phyloP scores from a whole-genome alignment of 2,888 invertebrate species.

The Eueremaeus valkanovi region DNA sequence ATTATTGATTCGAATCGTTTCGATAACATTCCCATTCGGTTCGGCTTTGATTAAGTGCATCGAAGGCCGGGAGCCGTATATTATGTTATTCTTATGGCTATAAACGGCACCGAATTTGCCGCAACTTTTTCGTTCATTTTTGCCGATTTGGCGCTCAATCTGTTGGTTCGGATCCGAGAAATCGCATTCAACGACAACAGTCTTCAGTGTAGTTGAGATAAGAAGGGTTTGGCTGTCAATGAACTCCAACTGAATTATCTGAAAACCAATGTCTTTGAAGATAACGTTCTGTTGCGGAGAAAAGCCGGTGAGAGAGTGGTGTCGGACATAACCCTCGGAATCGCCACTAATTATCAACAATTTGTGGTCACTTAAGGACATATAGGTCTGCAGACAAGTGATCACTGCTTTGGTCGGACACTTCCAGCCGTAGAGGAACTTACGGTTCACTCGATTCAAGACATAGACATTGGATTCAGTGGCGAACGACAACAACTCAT shows the following conservation, averaged over 20 bases:
- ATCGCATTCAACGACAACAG: not conserved
- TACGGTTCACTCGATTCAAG: not conserved
- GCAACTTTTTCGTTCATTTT: slow-evolving; percentile 12
- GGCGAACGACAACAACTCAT: slow-evolving; percentile 13
- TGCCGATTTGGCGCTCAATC: not conserved
- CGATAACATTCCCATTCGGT: not conserved
- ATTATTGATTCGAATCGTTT: slow-evolving; percentile 28
- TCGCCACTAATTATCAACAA: slow-evolving; percentile 14
- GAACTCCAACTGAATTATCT: slow-evolving; percentile 16
- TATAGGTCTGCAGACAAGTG: slow-evolving; percentile 17
- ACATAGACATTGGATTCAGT: slow-evolving; percentile 11
- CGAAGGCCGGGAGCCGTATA: slow-evolving; percentile 4
- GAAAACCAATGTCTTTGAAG: slow-evolving; percentile 16
- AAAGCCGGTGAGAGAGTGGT: not conserved
- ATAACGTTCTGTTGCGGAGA: not conserved
- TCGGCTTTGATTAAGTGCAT: slow-evolving; percentile 19
- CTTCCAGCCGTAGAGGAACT: slow-evolving; percentile 27
- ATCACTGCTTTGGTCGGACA: slow-evolving; percentile 14
- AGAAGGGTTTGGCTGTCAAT: slow-evolving; percentile 1
- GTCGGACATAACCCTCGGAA: slow-evolving; percentile 2
- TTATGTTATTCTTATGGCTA: not conserved
- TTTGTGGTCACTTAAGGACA: not conserved
- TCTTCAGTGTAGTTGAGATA: not conserved
- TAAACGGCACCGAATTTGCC: slow-evolving; percentile 20
- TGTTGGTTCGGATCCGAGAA: not conserved